Conservation (phyloP, 2,797 vertebrate genomes). For the Malurus leucopterus region DNA sequence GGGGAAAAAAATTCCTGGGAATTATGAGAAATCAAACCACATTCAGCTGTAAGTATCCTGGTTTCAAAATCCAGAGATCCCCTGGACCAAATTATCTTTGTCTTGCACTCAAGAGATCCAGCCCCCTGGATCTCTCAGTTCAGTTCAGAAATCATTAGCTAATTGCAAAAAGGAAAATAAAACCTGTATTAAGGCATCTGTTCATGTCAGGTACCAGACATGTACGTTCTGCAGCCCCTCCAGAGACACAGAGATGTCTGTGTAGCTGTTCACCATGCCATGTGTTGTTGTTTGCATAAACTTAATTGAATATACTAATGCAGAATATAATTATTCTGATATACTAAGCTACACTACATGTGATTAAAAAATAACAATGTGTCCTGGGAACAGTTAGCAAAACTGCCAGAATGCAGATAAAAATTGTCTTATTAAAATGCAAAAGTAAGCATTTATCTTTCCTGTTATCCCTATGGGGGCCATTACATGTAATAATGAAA, state of each 20-base stretch:
- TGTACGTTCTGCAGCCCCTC: not conserved
- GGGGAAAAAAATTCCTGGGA: not conserved
- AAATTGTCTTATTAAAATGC: conserved; percentile 51
- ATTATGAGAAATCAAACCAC: not conserved
- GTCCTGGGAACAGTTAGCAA: conserved; percentile 55
- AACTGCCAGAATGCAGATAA: conserved; percentile 52
- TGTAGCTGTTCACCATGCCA: not conserved
- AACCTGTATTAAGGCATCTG: not conserved
- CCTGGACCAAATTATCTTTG: not conserved
- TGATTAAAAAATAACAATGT: conserved; percentile 49
- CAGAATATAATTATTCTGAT: conserved; percentile 14
- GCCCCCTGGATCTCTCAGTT: not conserved
- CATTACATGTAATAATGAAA: conserved; percentile 50
- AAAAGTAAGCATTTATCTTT: conserved; percentile 51
- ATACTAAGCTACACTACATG: not conserved
- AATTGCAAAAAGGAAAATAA: not conserved
- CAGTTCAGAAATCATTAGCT: not conserved
- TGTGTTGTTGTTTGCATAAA: conserved; percentile 19
- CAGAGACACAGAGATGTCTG: not conserved
- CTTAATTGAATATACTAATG: conserved; percentile 10
- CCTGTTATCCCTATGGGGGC: conserved; percentile 25
- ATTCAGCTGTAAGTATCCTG: not conserved
- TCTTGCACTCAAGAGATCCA: not conserved
- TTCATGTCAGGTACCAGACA: not conserved
- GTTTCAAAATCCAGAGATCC: not conserved